A percentile compares a stretch with the other conserved stretches of the same genome.
phyloP scores from a whole-genome alignment of 1,140 invertebrate species.

The Mactra quadrangularis region DNA sequence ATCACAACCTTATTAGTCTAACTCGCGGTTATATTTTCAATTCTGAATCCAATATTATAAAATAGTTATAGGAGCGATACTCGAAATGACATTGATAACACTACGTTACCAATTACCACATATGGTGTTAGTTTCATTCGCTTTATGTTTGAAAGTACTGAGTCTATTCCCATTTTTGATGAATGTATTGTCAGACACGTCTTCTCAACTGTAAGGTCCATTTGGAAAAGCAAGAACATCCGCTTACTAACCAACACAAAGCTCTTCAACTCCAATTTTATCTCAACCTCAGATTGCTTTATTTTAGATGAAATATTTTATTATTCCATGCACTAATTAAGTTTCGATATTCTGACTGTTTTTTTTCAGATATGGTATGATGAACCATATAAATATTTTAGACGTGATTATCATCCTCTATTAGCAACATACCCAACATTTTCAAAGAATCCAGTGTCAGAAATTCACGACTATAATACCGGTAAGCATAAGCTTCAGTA shows the following conservation, averaged over 20 bases:
- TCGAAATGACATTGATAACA: no score
- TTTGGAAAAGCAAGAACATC: not conserved
- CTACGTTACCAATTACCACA: no score
- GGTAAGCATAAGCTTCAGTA: constrained; percentile 11
- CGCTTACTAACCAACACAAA: not conserved
- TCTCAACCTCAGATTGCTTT: not conserved
- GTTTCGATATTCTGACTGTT: no score
- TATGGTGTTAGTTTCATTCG: no score
- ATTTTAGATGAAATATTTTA: no score
- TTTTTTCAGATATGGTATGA: constrained; percentile 53
- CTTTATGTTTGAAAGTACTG: no score
- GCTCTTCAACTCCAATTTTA: not conserved
- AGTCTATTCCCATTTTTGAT: no score
- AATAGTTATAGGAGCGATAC: no score
- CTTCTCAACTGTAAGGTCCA: not conserved
- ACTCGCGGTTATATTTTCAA: no score
- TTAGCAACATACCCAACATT: constrained; percentile 3
- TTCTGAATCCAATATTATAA: no score
- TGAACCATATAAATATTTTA: constrained; percentile 20
- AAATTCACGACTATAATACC: constrained; percentile 55
- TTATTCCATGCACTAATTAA: no score
- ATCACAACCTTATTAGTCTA: no score
- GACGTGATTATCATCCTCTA: constrained; percentile 36
- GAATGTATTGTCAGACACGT: not conserved
- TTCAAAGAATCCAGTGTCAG: constrained; percentile 26